Evolutionary conservation across 2,888 invertebrate genomes (phyloP).

Genomic region (Liposcelis brunnea): DNA sequence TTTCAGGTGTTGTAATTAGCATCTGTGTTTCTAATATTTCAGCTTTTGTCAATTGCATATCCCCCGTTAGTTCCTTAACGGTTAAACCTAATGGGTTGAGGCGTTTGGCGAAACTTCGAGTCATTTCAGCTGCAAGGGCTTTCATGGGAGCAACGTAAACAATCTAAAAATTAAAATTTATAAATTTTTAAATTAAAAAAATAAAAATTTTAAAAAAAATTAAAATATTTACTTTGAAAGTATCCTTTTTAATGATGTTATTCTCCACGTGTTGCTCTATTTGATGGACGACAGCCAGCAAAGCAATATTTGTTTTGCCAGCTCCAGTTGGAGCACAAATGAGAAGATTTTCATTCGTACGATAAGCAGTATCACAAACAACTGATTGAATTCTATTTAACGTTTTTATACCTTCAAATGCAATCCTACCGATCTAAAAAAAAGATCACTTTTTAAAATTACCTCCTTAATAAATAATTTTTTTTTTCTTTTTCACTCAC

Average conservation of each 20-base stretch:
- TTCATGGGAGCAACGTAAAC: slow-evolving; percentile 99
- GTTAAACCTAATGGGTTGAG: slow-evolving; percentile 54
- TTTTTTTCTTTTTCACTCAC: slow-evolving; percentile 23
- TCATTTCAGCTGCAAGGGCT: slow-evolving; percentile 97
- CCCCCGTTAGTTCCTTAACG: slow-evolving; percentile 90
- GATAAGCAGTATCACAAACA: slow-evolving; percentile 88
- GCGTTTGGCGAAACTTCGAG: slow-evolving; percentile 73
- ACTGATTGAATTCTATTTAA: slow-evolving; percentile 92
- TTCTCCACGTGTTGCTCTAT: slow-evolving; percentile 69
- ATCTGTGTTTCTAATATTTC: slow-evolving; percentile 95
- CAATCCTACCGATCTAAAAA: slow-evolving; percentile 67
- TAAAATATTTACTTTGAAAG: slow-evolving; percentile 68
- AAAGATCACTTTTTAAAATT: slow-evolving; percentile 17
- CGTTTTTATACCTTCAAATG: slow-evolving; percentile 69
- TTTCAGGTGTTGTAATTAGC: slow-evolving; percentile 97
- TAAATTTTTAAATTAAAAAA: not conserved
- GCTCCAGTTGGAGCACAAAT: slow-evolving; percentile 99
- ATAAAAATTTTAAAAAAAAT: not conserved
- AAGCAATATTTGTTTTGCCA: slow-evolving; percentile 96
- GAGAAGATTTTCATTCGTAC: slow-evolving; percentile 88
- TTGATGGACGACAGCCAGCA: slow-evolving; percentile 80
- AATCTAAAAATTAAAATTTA: slow-evolving; percentile 39
- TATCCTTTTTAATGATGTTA: slow-evolving; percentile 68
- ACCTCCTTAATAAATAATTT: slow-evolving; percentile 10
- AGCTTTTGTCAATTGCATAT: slow-evolving; percentile 88